phyloP scores from a whole-genome alignment of 2,797 vertebrate species.

The Brachyalestes nurse region DNA sequence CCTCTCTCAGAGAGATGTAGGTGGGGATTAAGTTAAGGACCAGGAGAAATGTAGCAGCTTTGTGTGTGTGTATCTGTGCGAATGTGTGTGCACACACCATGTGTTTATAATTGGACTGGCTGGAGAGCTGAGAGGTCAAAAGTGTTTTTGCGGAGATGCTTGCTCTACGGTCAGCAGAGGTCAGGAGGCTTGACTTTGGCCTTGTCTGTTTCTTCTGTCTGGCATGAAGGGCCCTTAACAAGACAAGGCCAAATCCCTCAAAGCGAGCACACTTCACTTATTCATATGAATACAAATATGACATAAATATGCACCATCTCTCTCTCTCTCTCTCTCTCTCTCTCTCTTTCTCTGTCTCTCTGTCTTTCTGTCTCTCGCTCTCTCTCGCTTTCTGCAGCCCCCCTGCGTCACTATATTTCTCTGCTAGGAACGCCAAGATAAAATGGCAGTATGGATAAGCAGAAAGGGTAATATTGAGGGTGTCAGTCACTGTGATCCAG shows the following conservation, averaged over 20 bases:
- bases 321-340: not conserved
- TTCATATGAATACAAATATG: slow-evolving; percentile 30
- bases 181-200: slow-evolving; percentile 35
- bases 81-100: not conserved
- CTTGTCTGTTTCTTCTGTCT: slow-evolving; percentile 27
- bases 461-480: no score
- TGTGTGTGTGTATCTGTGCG: not conserved
- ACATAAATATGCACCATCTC: not conserved
- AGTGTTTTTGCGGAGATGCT: slow-evolving; percentile 12
- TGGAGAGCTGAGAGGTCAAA: slow-evolving; percentile 26
- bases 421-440: no score
- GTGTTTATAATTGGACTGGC: slow-evolving; percentile 37
- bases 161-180: slow-evolving; percentile 16
- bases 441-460: no score
- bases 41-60: not conserved
- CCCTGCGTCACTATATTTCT: not conserved
- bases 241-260: not conserved
- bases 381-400: not conserved
- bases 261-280: slow-evolving; percentile 5
- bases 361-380: not conserved
- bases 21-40: slow-evolving; percentile 26
- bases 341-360: not conserved
- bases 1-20: slow-evolving; percentile 1
- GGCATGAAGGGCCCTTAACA: slow-evolving; percentile 32
- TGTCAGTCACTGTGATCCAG: no score